A percentile compares a stretch with the other conserved stretches of the same genome.
These are phyloP conservation scores for Zaprionus camerounensis DNA, from an alignment of 1,140 invertebrate genomes.

Conservation along the genomic window DNA sequence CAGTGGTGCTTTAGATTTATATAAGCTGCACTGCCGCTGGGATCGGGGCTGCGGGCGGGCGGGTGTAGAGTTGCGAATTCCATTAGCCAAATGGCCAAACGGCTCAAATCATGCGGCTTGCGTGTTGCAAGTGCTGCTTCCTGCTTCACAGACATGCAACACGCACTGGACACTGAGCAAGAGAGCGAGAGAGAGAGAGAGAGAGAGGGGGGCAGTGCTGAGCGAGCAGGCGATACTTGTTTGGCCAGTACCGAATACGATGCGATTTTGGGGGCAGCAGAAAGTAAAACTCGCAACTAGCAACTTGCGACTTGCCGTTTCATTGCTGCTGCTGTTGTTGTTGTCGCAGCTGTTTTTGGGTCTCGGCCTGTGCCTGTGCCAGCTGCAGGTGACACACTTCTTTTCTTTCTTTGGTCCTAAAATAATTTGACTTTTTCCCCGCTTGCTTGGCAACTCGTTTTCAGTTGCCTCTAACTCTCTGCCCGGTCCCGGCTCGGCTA, in stretches of 20 bases:
- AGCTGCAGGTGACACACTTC: conserved; percentile 76
- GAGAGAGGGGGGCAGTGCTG: conserved; percentile 5
- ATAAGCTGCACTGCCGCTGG: conserved; percentile 34
- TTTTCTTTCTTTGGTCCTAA: conserved; percentile 48
- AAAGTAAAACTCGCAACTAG: conserved; percentile 72
- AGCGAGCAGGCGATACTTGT: conserved; percentile 41
- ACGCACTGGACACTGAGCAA: conserved; percentile 56
- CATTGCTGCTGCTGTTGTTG: neutral
- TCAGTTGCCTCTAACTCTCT: conserved; percentile 6
- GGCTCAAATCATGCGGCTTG: conserved; percentile 67
- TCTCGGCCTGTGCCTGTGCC: conserved; percentile 17
- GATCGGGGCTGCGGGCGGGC: neutral
- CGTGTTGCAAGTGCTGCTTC: conserved; percentile 81
- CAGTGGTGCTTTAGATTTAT: conserved; percentile 38
- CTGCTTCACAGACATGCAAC: conserved; percentile 71
- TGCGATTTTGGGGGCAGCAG: conserved; percentile 61
- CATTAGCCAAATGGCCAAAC: conserved; percentile 50
- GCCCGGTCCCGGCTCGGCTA: conserved; percentile 26
- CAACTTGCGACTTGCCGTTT: conserved; percentile 8
- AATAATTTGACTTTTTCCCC: conserved; percentile 79
- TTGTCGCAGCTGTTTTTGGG: conserved; percentile 54
- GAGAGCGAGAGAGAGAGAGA: conserved; percentile 11
- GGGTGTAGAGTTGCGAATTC: conserved; percentile 42
- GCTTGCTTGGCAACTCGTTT: conserved; percentile 59
- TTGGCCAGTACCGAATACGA: conserved; percentile 63